These are phyloP conservation scores for Xenopus borealis DNA, from an alignment of 2,113 vertebrate genomes.

Conservation along the genomic window DNA sequence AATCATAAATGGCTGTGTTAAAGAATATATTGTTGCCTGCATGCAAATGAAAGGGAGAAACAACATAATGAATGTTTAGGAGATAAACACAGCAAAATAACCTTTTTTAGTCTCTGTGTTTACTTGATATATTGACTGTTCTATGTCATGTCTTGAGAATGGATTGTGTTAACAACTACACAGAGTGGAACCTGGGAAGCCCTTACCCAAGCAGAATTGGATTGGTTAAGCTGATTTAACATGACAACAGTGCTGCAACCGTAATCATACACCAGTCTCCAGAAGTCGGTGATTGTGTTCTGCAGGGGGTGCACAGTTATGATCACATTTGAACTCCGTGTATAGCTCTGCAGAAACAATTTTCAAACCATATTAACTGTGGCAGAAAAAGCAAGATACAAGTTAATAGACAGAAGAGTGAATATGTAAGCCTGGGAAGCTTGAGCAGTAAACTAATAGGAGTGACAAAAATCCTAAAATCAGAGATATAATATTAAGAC, in stretches of 20 bases:
- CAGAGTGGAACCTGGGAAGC: background rate
- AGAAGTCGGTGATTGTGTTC: conserved; percentile 91
- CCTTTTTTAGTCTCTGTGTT: too few species aligned
- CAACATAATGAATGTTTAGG: background rate
- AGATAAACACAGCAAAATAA: background rate
- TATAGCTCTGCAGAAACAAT: conserved; percentile 75
- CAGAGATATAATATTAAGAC: too few species aligned
- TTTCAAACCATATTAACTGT: background rate
- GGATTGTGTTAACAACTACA: too few species aligned
- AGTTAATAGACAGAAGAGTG: background rate
- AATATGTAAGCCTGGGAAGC: background rate
- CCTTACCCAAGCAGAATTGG: conserved; percentile 92
- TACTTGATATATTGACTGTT: too few species aligned
- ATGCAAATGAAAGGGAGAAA: background rate
- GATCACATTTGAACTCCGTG: conserved; percentile 85
- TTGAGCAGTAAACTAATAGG: background rate
- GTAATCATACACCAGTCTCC: conserved; percentile 93
- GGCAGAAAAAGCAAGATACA: background rate
- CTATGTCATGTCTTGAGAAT: too few species aligned
- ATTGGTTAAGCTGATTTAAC: conserved; percentile 97
- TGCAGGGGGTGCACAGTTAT: conserved; percentile 92
- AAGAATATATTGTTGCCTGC: background rate
- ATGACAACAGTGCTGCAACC: conserved; percentile 95
- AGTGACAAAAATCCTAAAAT: too few species aligned
- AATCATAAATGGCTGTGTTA: background rate